phyloP scores from a whole-genome alignment of 2,888 invertebrate genomes.

The Pyralis farinalis region DNA sequence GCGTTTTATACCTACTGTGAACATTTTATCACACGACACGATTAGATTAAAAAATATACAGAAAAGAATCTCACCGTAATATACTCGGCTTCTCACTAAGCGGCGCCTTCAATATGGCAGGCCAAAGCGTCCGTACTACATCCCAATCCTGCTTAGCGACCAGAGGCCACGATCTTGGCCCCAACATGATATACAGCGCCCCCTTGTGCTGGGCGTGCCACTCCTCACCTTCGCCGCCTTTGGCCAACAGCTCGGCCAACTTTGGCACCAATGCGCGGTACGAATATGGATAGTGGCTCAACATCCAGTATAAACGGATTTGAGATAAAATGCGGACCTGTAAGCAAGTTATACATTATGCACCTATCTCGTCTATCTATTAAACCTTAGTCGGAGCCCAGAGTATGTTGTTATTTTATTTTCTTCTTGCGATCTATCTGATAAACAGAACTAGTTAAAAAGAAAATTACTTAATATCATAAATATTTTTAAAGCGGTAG shows the following conservation, averaged over 20 bases:
- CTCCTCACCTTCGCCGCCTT: conserved; percentile 68
- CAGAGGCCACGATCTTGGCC: conserved; percentile 83
- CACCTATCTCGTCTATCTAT: too few species aligned
- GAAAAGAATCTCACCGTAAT: conserved; percentile 61
- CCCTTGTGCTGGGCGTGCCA: conserved; percentile 81
- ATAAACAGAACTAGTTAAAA: too few species aligned
- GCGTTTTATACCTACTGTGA: too few species aligned
- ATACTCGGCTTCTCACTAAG: conserved; percentile 94
- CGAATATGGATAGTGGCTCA: conserved; percentile 85
- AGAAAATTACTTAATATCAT: too few species aligned
- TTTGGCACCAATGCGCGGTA: conserved; percentile 84
- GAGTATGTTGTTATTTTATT: too few species aligned
- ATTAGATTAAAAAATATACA: too few species aligned
- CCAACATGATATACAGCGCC: conserved; percentile 87
- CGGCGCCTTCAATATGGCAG: conserved; percentile 87
- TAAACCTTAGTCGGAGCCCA: too few species aligned
- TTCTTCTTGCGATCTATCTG: too few species aligned
- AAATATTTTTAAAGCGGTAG: too few species aligned
- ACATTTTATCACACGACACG: too few species aligned
- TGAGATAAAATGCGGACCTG: conserved; percentile 85
- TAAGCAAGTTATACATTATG: too few species aligned
- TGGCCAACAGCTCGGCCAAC: conserved; percentile 80
- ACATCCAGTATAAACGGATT: conserved; percentile 81
- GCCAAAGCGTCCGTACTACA: conserved; percentile 87
- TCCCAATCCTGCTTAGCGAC: conserved; percentile 89